Evolutionary conservation across 2,888 invertebrate species (phyloP).

Genomic region (Agonopterix heracliana): DNA sequence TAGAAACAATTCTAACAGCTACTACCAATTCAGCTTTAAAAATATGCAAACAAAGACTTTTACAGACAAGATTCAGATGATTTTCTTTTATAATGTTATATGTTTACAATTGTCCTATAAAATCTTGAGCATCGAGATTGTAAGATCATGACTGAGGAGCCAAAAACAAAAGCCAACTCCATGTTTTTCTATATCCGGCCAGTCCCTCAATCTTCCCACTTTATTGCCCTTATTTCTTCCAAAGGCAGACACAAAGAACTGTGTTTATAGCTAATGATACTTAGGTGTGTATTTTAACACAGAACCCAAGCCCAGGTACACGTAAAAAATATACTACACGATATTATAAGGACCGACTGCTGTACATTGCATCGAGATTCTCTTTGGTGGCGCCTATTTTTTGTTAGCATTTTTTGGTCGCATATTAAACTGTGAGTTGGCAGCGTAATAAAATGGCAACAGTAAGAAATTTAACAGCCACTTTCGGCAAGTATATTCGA

Average conservation of each 20-base stretch:
- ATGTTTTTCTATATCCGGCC: conserved; percentile 40
- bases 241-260: conserved; percentile 67
- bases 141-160: neutral
- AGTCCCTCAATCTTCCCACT: conserved; percentile 52
- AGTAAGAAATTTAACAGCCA: conserved; percentile 62
- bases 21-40: neutral
- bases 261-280: conserved; percentile 74
- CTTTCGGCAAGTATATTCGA: conserved; percentile 48
- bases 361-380: conserved; percentile 41
- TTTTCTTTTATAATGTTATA: no score
- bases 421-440: conserved; percentile 60
- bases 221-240: conserved; percentile 68
- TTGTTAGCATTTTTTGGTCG: conserved; percentile 62
- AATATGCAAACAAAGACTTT: no score
- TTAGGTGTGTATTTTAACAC: conserved; percentile 77
- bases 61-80: no score
- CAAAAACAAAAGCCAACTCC: conserved; percentile 30
- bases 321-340: conserved; percentile 65
- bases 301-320: conserved; percentile 51
- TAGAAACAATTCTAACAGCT: neutral
- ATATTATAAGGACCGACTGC: conserved; percentile 59
- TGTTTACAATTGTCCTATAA: no score
- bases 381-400: conserved; percentile 71
- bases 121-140: neutral
- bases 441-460: conserved; percentile 68